Base-by-base conservation (phyloP, 2,113 vertebrate species). In the Emberiza fucata region DNA sequence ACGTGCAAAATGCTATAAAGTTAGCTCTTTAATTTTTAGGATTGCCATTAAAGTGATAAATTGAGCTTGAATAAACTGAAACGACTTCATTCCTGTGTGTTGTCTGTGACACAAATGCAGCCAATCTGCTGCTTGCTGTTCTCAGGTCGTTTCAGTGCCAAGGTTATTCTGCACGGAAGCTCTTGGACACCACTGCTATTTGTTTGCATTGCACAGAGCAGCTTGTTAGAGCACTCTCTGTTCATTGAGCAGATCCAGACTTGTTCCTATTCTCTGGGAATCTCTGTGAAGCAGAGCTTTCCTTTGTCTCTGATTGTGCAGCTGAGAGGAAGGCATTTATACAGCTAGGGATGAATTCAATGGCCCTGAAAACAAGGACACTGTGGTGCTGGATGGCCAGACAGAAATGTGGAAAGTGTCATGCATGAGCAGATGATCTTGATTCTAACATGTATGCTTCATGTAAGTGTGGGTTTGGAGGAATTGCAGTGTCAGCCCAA, bases 201-300 rank as follows among this genome's bases (percentile, higher is more conserved):
- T 93, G 93, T 96, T 96, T 97, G 94, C 90, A 35, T 78, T 86
- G 75, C 90, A 15, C 3, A 56, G 82, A 96, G 39, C 59, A 94
- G 94, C 92, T 90, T 86, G 93, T 93, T 75, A 90, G 82, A 70
- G 88, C 1, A 0, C n/a, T 27, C 80, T 81, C 9, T 69, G 60
- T 56, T 77, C 90, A 22, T 4, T 39, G 68, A 81, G 83, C 88
- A 83, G 80, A 75, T 95, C 88, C 88, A 75, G 90, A 81, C 76
- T 93, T 92, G 88, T 88, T 94, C 76, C 68, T 84, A 0, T 71
- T 86, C 85, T 86, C 88, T 65, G 25, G 44, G 65, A 86, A 78
- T 73, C 68, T 87, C 29, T 57, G 42, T 4, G 6, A 65, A 90
- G 88, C 92, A 84, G 88, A 92, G 44, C 27, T 75, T 92, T 81